Base-by-base conservation (phyloP, 2,797 vertebrate species). In the Aeoliscus strigatus region DNA sequence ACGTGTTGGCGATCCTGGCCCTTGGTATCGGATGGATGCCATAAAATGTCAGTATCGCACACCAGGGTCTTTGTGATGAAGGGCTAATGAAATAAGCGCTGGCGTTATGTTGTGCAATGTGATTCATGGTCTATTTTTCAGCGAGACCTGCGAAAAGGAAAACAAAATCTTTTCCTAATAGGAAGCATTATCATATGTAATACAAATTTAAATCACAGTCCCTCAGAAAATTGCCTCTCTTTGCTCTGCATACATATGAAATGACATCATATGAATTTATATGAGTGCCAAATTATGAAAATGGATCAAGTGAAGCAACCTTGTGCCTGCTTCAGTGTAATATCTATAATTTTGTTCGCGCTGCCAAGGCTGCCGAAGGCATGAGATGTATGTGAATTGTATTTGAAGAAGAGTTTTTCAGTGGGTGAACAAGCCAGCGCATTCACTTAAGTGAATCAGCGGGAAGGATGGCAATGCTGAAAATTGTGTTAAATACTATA, bases 171-270 rank as follows among this genome's bases (percentile, higher is more conserved):
- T 61, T 30, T 55, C 46, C 44, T 61, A 63, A 68, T 56, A 51
- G 54, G 49, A 73, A 66, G 70, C 33, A 65, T 66, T 76, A 64
- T 63, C 50, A 70, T 53, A 46, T 68, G 46, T 73, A 61, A 47
- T 60, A 56, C 35, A 60, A 39, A 80, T 72, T 50, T 56, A 55
- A 39, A 48, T 66, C 26, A 11, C 9, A 63, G 61, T 31, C 51
- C 26, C 17, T 39, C 32, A 53, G 57, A n/a, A 69, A 39, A 70
- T 62, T 68, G 52, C 39, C 39, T 64, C 44, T 63, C 1, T n/a
- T n/a, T 43, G 44, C 38, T 32, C 12, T 6, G 16, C 7, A 28
- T 30, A 27, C 35, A 40, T 34, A 70, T 67, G 66, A 57, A 66
- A 74, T 76, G 51, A 51, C 17, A 30, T 29, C 36, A 34, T 14